Conservation (phyloP, 2,113 vertebrate species). For the Bostrychus sinensis region DNA sequence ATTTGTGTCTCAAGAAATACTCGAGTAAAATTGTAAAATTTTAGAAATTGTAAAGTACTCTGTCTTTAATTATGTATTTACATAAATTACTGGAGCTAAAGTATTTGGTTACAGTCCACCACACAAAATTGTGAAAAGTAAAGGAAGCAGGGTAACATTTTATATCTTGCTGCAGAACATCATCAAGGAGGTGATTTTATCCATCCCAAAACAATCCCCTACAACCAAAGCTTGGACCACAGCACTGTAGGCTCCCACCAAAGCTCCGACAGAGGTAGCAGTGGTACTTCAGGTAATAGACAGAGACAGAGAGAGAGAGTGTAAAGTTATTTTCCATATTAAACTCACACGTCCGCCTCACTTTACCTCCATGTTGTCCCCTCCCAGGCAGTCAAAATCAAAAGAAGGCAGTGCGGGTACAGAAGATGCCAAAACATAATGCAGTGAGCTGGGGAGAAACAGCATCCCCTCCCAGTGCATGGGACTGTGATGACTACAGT, state of each 20-base stretch:
- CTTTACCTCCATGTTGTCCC: slow-evolving; percentile 25
- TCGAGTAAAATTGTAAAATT: no score
- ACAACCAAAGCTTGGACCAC: slow-evolving; percentile 88
- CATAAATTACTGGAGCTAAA: no score
- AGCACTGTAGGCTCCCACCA: slow-evolving; percentile 90
- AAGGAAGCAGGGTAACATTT: neutral
- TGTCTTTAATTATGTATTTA: no score
- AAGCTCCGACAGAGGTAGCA: slow-evolving; percentile 91
- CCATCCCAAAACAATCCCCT: slow-evolving; percentile 85
- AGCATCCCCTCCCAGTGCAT: slow-evolving; percentile 84
- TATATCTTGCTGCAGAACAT: slow-evolving; percentile 59
- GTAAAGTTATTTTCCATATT: slow-evolving; percentile 20
- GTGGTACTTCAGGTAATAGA: slow-evolving; percentile 86
- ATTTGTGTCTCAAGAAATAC: no score
- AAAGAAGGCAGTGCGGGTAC: slow-evolving; percentile 86
- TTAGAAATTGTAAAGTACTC: no score
- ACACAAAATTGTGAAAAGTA: neutral
- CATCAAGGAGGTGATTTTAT: slow-evolving; percentile 81
- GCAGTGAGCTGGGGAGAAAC: slow-evolving; percentile 90
- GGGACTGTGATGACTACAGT: slow-evolving; percentile 86
- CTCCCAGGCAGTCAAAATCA: slow-evolving; percentile 90
- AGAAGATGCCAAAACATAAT: slow-evolving; percentile 87
- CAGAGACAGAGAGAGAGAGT: neutral
- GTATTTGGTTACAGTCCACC: no score
- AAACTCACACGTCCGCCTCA: slow-evolving; percentile 13